A percentile compares a stretch with the other conserved stretches of the same genome.
Conservation (phyloP, 1,140 invertebrate genomes). For the Drosophila triauraria region DNA sequence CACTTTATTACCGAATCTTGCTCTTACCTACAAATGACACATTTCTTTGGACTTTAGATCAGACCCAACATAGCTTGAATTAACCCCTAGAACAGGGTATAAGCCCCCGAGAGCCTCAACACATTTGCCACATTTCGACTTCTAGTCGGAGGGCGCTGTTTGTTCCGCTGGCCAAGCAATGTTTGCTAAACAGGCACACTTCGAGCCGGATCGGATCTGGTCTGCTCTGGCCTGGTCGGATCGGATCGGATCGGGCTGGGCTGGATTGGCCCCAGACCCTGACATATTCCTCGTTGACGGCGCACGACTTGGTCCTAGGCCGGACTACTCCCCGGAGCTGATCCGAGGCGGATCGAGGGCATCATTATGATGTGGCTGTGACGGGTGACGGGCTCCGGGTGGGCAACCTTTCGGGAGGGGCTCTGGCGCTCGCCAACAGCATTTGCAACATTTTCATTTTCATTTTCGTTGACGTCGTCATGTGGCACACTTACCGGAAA, state of each 20-base stretch:
- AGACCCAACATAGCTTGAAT: neutral
- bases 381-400: conserved; percentile 31
- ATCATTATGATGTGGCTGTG: conserved; percentile 82
- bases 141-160: conserved; percentile 66
- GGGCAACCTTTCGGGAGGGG: conserved; percentile 76
- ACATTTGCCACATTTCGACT: conserved; percentile 75
- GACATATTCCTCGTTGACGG: conserved; percentile 82
- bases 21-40: neutral
- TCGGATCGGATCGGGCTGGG: conserved; percentile 2
- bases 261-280: conserved; percentile 61
- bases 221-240: conserved; percentile 19
- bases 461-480: conserved; percentile 57
- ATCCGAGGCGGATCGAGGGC: conserved; percentile 73
- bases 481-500: conserved; percentile 82
- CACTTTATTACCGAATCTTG: too few relatives aligned
- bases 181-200: conserved; percentile 81
- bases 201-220: conserved; percentile 60
- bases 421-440: conserved; percentile 15
- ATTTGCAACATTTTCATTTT: conserved; percentile 74
- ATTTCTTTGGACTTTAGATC: neutral
- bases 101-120: conserved; percentile 41
- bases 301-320: conserved; percentile 71
- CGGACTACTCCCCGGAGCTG: conserved; percentile 19
- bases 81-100: conserved; percentile 1
- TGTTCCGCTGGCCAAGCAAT: conserved; percentile 47